Conservation (phyloP, 2,888 invertebrate genomes). For the Trissolcus japonicus region DNA sequence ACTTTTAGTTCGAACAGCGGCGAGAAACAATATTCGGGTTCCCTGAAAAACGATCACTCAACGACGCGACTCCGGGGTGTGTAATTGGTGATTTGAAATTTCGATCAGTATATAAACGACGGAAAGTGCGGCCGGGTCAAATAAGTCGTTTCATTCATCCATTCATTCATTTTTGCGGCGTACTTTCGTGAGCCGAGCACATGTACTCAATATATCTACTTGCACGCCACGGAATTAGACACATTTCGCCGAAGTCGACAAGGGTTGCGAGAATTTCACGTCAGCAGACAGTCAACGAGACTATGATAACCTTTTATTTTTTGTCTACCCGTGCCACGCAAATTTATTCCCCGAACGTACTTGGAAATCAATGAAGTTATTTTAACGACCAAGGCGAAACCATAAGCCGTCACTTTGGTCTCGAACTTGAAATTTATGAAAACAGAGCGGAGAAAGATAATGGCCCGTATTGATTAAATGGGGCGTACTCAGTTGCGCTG, state of each 20-base stretch:
- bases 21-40: too few relatives aligned
- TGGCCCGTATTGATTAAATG: neutral
- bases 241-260: slow-evolving; percentile 49
- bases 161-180: slow-evolving; percentile 55
- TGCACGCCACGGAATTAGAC: slow-evolving; percentile 53
- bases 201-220: slow-evolving; percentile 45
- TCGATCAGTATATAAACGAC: slow-evolving; percentile 26
- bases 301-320: slow-evolving; percentile 40
- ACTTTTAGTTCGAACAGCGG: too few relatives aligned
- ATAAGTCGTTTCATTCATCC: slow-evolving; percentile 43
- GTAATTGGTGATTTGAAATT: slow-evolving; percentile 31
- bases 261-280: slow-evolving; percentile 53
- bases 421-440: slow-evolving; percentile 1
- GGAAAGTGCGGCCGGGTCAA: slow-evolving; percentile 12
- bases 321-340: slow-evolving; percentile 49
- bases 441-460: neutral
- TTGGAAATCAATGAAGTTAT: slow-evolving; percentile 53
- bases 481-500: too few relatives aligned
- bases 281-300: slow-evolving; percentile 54
- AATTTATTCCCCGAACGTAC: slow-evolving; percentile 53
- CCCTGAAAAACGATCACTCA: too few relatives aligned
- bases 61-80: slow-evolving; percentile 2
- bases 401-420: slow-evolving; percentile 15
- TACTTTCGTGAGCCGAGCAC: slow-evolving; percentile 51
- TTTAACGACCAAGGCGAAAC: slow-evolving; percentile 26